Conservation (phyloP, 2,888 invertebrate genomes). For the Noctua janthina region DNA sequence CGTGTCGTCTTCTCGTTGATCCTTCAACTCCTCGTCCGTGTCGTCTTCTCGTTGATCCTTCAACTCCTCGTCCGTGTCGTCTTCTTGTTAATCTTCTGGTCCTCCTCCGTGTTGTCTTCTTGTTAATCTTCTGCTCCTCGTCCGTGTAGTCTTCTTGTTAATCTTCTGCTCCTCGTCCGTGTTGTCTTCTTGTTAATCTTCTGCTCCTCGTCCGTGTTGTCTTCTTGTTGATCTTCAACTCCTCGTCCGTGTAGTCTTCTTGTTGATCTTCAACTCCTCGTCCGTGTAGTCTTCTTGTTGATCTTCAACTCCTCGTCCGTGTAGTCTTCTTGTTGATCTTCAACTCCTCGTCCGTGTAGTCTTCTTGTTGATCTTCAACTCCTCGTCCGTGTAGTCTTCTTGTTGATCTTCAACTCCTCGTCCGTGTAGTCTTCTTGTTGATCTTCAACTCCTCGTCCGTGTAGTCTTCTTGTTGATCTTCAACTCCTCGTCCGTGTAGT, state of each 20-base stretch:
- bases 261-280: background rate
- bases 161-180: constrained; percentile 34
- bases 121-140: background rate
- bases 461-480: background rate
- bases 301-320: constrained; percentile 10
- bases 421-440: constrained; percentile 1
- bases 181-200: constrained; percentile 8
- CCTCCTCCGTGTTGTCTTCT: constrained; percentile 27
- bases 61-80: background rate
- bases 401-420: background rate
- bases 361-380: background rate
- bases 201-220: constrained; percentile 2
- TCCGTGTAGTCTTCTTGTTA: constrained; percentile 22
- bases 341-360: constrained; percentile 11
- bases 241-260: constrained; percentile 17
- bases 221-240: background rate
- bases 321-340: constrained; percentile 8
- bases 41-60: background rate
- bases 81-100: background rate
- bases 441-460: constrained; percentile 23
- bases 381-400: too few species aligned
- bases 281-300: background rate
- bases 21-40: constrained; percentile 20
- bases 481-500: background rate
- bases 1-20: background rate